These are phyloP conservation scores for Drepanosiphum platanoidis DNA, from an alignment of 2,888 invertebrate genomes.

Conservation along the genomic window DNA sequence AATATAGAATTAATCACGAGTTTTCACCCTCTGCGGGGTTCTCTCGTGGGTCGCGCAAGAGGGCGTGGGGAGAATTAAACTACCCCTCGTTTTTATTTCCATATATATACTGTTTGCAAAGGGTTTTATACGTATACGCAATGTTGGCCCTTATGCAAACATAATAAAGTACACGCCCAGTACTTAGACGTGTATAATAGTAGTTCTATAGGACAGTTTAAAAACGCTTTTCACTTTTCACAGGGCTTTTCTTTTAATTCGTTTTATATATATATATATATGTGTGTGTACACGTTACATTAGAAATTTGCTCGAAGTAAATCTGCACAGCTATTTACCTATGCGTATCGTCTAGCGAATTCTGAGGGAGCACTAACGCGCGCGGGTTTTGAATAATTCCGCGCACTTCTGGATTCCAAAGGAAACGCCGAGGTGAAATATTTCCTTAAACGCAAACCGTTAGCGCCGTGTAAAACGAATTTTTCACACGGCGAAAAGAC, in stretches of 20 bases:
- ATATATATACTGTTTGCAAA: constrained; percentile 3
- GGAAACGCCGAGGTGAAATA: background rate
- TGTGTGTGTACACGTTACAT: no score
- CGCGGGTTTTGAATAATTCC: no score
- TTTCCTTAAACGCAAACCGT: background rate
- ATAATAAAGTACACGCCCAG: constrained; percentile 15
- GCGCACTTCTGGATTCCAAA: background rate
- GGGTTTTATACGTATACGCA: constrained; percentile 10
- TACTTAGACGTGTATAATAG: background rate
- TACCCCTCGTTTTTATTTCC: background rate
- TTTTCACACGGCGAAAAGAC: background rate
- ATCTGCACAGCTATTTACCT: no score
- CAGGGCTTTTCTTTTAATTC: background rate
- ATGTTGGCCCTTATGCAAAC: constrained; percentile 13
- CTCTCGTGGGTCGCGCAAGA: no score
- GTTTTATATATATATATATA: no score
- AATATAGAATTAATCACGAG: background rate
- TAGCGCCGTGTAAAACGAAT: background rate
- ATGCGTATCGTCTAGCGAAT: no score
- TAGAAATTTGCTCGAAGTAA: no score
- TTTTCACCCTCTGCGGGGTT: background rate
- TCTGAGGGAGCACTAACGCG: no score
- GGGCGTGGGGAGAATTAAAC: background rate
- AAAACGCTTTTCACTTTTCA: background rate
- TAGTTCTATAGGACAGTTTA: background rate